A percentile compares a stretch with the other conserved stretches of the same genome.
Evolutionary conservation across 2,797 vertebrate species (phyloP).

Genomic region (Halcyon leucocephala): DNA sequence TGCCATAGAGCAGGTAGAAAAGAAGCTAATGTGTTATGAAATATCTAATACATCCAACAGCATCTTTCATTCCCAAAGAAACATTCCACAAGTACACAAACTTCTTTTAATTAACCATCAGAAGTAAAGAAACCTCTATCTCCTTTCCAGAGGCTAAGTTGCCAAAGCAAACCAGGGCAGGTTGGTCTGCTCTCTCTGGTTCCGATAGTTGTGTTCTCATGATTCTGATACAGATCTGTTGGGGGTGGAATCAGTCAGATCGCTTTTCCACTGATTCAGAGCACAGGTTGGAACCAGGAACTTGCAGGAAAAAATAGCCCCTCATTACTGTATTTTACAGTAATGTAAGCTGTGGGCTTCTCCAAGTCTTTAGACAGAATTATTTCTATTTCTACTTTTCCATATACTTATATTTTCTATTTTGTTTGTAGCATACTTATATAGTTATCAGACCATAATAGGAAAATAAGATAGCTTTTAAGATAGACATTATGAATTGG

Average conservation of each 20-base stretch:
- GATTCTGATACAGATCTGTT: background rate
- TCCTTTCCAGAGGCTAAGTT: background rate
- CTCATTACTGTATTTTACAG: background rate
- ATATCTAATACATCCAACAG: background rate
- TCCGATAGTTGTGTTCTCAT: background rate
- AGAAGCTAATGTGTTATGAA: background rate
- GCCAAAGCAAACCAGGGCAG: background rate
- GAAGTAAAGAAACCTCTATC: background rate
- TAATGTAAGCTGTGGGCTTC: background rate
- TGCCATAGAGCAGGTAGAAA: background rate
- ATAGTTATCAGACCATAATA: background rate
- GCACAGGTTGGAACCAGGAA: background rate
- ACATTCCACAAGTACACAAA: background rate
- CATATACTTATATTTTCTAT: background rate
- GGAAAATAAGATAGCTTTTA: background rate
- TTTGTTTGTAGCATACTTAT: background rate
- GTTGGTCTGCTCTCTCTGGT: background rate
- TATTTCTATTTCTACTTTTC: background rate
- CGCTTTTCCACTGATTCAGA: background rate
- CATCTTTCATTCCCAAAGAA: background rate
- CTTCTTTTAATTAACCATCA: background rate
- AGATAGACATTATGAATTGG: background rate
- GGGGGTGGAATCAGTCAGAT: background rate
- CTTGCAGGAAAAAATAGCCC: background rate
- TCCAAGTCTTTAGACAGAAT: background rate